Percentiles rank a stretch among this genome's conserved stretches.
Conservation (phyloP, 2,113 vertebrate genomes). For the Chinchilla lanigera region DNA sequence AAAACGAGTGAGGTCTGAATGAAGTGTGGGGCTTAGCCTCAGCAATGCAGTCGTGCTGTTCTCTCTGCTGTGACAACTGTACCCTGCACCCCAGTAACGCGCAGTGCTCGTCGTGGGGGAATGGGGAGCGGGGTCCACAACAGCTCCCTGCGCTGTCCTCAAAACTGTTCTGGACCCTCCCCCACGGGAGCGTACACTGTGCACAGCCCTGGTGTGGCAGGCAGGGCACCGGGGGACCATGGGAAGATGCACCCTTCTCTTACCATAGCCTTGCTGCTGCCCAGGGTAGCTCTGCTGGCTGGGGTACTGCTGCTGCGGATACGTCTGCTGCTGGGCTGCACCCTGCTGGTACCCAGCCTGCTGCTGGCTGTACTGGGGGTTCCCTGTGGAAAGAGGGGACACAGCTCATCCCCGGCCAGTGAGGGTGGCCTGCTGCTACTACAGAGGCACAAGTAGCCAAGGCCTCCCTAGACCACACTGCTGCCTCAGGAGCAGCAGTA, state of each 20-base stretch:
- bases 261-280: constrained; percentile 93
- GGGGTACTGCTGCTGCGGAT: constrained; percentile 95
- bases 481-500: not conserved
- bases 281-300: constrained; percentile 94
- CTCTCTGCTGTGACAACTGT: rapidly evolving
- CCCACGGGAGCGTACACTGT: rapidly evolving
- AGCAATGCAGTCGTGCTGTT: rapidly evolving
- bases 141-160: rapidly evolving
- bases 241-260: not conserved
- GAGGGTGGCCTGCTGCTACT: too few relatives aligned
- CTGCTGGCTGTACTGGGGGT: constrained; percentile 96
- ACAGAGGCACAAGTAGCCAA: rapidly evolving
- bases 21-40: not conserved
- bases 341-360: constrained; percentile 95
- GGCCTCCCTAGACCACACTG: rapidly evolving
- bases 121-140: too few relatives aligned
- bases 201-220: not conserved
- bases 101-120: rapidly evolving
- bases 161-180: not conserved
- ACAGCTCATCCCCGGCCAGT: not conserved
- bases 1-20: not conserved
- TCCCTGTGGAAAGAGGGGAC: constrained; percentile 86
- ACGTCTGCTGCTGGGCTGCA: constrained; percentile 92
- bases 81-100: rapidly evolving
- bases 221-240: rapidly evolving